Evolutionary conservation across 1,140 invertebrate genomes (phyloP).

Genomic region (Calosoma granatense): DNA sequence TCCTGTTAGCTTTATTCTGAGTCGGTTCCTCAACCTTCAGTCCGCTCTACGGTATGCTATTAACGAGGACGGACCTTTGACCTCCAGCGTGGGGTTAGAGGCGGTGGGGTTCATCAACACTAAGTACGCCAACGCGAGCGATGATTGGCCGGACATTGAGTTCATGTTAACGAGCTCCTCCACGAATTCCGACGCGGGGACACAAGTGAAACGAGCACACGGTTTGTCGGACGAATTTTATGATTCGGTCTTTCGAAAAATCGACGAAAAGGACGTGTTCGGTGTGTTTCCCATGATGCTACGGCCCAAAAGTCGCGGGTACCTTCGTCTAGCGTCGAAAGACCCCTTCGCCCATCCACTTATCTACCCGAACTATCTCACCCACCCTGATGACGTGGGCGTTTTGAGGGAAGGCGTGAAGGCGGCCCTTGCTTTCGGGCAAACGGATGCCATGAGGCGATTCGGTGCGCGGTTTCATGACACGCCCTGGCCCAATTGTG

Average conservation of each 20-base stretch:
- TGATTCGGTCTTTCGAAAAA: slow-evolving; percentile 55
- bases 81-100: slow-evolving; percentile 72
- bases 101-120: slow-evolving; percentile 77
- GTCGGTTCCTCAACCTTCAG: slow-evolving; percentile 64
- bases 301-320: slow-evolving; percentile 73
- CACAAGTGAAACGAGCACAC: slow-evolving; percentile 59
- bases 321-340: slow-evolving; percentile 59
- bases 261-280: slow-evolving; percentile 63
- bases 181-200: slow-evolving; percentile 66
- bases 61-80: slow-evolving; percentile 68
- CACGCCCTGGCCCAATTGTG: slow-evolving; percentile 66
- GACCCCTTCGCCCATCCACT: slow-evolving; percentile 79
- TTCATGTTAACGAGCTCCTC: slow-evolving; percentile 79
- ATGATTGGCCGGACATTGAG: slow-evolving; percentile 85
- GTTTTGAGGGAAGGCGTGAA: slow-evolving; percentile 77
- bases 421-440: slow-evolving; percentile 66
- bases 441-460: slow-evolving; percentile 57
- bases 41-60: slow-evolving; percentile 65
- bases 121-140: slow-evolving; percentile 70
- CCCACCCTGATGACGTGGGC: slow-evolving; percentile 66
- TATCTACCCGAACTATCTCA: slow-evolving; percentile 82
- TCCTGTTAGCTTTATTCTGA: slow-evolving; percentile 63
- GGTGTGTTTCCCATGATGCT: slow-evolving; percentile 80
- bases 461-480: slow-evolving; percentile 66
- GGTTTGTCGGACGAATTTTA: slow-evolving; percentile 71